Conservation (phyloP, 2,888 invertebrate genomes). For the Argyra leucocephala region DNA sequence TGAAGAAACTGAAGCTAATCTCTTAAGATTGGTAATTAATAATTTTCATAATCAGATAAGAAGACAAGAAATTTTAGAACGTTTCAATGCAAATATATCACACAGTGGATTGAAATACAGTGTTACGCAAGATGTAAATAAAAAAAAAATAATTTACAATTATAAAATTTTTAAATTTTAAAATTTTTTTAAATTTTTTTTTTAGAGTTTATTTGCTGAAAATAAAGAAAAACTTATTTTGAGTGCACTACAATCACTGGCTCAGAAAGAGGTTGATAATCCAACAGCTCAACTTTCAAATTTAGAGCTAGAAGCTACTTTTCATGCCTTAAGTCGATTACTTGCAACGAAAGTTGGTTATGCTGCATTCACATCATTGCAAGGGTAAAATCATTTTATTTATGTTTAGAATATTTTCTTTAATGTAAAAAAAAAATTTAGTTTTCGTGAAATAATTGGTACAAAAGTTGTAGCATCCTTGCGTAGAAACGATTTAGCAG, state of each 20-base stretch:
- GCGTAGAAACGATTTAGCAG: conserved; percentile 75
- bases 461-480: conserved; percentile 83
- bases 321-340: conserved; percentile 84
- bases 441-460: conserved; percentile 92
- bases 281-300: conserved; percentile 50
- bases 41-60: conserved; percentile 47
- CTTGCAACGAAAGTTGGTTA: conserved; percentile 98
- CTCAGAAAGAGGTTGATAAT: conserved; percentile 60
- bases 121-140: conserved; percentile 86
- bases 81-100: conserved; percentile 95
- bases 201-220: conserved; percentile 88
- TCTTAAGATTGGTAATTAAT: conserved; percentile 52
- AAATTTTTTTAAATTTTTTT: conserved; percentile 26
- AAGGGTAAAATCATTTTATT: conserved; percentile 52
- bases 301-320: conserved; percentile 82
- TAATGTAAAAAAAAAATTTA: conserved; percentile 33
- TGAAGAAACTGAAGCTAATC: conserved; percentile 90
- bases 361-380: conserved; percentile 82
- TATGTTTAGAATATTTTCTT: conserved; percentile 8
- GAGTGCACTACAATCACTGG: conserved; percentile 75
- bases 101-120: conserved; percentile 96
- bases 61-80: conserved; percentile 70
- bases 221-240: conserved; percentile 96
- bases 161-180: not conserved
- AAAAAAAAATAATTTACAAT: no score